A percentile compares a stretch with the other conserved stretches of the same genome.
These are phyloP conservation scores for Sylvia atricapilla DNA, from an alignment of 2,113 vertebrate genomes.

Conservation along the genomic window DNA sequence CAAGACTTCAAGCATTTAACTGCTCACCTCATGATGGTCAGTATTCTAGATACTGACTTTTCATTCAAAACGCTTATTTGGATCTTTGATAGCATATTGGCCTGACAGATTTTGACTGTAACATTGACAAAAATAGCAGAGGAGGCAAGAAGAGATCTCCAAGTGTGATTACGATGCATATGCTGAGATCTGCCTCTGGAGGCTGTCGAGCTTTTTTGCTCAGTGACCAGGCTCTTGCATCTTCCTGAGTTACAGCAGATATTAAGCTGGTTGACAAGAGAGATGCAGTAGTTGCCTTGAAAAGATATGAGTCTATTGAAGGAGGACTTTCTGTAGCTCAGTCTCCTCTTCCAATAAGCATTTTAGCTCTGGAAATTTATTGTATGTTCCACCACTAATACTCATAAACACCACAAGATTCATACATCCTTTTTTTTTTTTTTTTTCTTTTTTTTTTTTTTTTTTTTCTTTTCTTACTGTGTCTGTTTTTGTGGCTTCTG, in stretches of 20 bases:
- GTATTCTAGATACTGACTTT: background rate
- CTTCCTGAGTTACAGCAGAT: conserved; percentile 55
- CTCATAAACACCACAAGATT: background rate
- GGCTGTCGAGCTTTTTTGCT: background rate
- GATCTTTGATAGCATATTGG: background rate
- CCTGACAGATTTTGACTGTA: background rate
- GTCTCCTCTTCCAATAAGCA: conserved; percentile 24
- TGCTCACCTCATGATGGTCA: background rate
- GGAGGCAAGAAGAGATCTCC: background rate
- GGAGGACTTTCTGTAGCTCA: conserved; percentile 34
- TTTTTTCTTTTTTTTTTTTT: too few relatives aligned
- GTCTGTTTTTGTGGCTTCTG: conserved; percentile 11
- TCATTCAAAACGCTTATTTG: background rate
- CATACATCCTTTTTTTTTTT: background rate
- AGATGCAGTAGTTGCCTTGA: conserved; percentile 44
- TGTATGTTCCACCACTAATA: conserved; percentile 3
- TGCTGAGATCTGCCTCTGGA: background rate
- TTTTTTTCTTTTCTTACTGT: background rate
- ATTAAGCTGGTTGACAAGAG: conserved; percentile 57
- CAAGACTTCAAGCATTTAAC: background rate
- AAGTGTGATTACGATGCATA: background rate
- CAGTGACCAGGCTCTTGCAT: background rate
- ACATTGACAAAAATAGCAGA: background rate
- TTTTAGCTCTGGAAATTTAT: conserved; percentile 46
- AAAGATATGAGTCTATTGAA: conserved; percentile 56